These are phyloP conservation scores for Papilio demoleus DNA, from an alignment of 2,888 invertebrate species.

Conservation along the genomic window DNA sequence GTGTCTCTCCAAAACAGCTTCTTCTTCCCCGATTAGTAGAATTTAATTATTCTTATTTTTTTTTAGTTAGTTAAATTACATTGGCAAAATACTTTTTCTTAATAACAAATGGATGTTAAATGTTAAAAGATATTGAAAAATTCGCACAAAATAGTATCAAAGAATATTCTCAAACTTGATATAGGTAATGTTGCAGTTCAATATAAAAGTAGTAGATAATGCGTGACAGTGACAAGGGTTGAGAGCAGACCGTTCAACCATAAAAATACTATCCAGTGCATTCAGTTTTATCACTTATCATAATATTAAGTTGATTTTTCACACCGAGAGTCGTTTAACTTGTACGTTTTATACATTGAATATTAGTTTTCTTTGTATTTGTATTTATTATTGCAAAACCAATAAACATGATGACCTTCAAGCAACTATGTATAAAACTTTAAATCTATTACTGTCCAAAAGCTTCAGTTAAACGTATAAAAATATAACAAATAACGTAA, in stretches of 20 bases:
- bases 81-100: no score
- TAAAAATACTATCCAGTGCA: slow-evolving; percentile 67
- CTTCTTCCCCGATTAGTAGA: no score
- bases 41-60: no score
- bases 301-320: slow-evolving; percentile 55
- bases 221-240: slow-evolving; percentile 77
- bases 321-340: slow-evolving; percentile 39
- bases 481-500: slow-evolving; percentile 12
- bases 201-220: slow-evolving; percentile 74
- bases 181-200: slow-evolving; percentile 62
- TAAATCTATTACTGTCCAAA: background rate
- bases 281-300: slow-evolving; percentile 67
- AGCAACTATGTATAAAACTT: no score
- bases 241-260: slow-evolving; percentile 65
- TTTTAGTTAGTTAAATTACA: no score
- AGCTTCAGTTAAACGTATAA: background rate
- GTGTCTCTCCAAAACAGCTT: no score
- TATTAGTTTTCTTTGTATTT: background rate
- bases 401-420: no score
- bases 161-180: slow-evolving; percentile 46
- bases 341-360: background rate
- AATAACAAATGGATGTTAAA: background rate
- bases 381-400: no score
- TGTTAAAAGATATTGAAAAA: slow-evolving; percentile 30
- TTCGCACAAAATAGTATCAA: slow-evolving; percentile 46